phyloP scores from a whole-genome alignment of 2,888 invertebrate genomes.

The Pandemis heparana region DNA sequence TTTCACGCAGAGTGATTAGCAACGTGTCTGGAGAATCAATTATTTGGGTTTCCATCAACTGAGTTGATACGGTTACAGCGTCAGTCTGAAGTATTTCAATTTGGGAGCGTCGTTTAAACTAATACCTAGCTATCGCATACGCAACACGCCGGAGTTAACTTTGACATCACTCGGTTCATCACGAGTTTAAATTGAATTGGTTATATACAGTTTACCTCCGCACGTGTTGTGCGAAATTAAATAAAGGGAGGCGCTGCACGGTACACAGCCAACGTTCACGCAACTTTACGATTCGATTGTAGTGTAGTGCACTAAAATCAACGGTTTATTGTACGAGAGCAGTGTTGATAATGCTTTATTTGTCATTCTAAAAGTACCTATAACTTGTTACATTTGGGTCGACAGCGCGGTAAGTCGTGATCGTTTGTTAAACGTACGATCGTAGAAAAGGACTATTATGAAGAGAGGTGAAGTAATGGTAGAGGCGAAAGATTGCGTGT shows the following conservation, averaged over 20 bases:
- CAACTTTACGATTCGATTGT: slow-evolving; percentile 30
- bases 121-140: slow-evolving; percentile 44
- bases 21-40: slow-evolving; percentile 28
- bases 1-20: slow-evolving; percentile 30
- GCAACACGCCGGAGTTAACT: slow-evolving; percentile 54
- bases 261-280: slow-evolving; percentile 19
- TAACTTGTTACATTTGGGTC: slow-evolving; percentile 22
- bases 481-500: slow-evolving; percentile 76
- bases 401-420: slow-evolving; percentile 5
- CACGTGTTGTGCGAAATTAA: slow-evolving; percentile 60
- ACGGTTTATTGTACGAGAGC: slow-evolving; percentile 18
- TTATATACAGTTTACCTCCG: slow-evolving; percentile 54
- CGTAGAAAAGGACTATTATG: slow-evolving; percentile 59
- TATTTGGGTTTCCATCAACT: slow-evolving; percentile 33
- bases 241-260: slow-evolving; percentile 51
- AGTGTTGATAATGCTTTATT: slow-evolving; percentile 22
- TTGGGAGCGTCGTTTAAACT: slow-evolving; percentile 69
- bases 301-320: slow-evolving; percentile 34
- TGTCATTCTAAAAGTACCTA: slow-evolving; percentile 12
- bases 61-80: slow-evolving; percentile 24
- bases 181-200: slow-evolving; percentile 67
- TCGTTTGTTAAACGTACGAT: slow-evolving; percentile 34
- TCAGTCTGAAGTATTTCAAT: slow-evolving; percentile 62
- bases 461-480: slow-evolving; percentile 69
- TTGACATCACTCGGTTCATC: slow-evolving; percentile 57